Percentiles rank a stretch among this genome's conserved stretches.
Conservation (phyloP, 2,113 vertebrate species). For the Rhodinocichla rosea region DNA sequence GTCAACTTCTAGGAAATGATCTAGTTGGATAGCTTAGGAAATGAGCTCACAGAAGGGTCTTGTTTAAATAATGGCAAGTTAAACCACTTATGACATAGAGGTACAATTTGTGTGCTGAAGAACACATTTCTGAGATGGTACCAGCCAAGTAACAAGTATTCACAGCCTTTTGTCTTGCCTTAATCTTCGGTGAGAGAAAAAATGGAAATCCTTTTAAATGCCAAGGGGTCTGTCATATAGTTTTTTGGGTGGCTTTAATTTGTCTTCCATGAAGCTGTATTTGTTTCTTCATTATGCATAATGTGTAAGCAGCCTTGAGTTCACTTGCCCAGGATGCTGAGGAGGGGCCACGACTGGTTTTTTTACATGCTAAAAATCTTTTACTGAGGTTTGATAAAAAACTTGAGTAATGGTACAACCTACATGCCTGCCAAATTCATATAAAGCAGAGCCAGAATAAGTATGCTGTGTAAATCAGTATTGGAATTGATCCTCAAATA, state of each 20-base stretch:
- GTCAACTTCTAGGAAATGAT: neutral
- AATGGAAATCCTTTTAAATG: neutral
- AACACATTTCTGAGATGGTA: neutral
- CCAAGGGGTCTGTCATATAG: fast-evolving
- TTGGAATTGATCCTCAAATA: neutral
- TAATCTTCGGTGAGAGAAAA: neutral
- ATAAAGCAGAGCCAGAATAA: neutral
- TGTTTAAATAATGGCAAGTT: neutral
- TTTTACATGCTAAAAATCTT: neutral
- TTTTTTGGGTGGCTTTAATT: neutral
- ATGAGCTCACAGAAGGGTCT: neutral
- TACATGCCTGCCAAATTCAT: neutral
- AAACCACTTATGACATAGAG: neutral
- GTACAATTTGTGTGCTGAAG: neutral
- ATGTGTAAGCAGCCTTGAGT: neutral
- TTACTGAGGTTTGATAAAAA: neutral
- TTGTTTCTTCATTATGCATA: neutral
- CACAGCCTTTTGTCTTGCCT: neutral
- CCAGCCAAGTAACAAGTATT: neutral
- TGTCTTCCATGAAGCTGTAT: neutral
- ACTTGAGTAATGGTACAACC: too few relatives aligned
- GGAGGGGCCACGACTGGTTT: neutral
- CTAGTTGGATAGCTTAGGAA: neutral
- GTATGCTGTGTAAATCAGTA: neutral
- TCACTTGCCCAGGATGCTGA: neutral